phyloP scores from a whole-genome alignment of 2,888 invertebrate genomes.

The Cryptus armator region DNA sequence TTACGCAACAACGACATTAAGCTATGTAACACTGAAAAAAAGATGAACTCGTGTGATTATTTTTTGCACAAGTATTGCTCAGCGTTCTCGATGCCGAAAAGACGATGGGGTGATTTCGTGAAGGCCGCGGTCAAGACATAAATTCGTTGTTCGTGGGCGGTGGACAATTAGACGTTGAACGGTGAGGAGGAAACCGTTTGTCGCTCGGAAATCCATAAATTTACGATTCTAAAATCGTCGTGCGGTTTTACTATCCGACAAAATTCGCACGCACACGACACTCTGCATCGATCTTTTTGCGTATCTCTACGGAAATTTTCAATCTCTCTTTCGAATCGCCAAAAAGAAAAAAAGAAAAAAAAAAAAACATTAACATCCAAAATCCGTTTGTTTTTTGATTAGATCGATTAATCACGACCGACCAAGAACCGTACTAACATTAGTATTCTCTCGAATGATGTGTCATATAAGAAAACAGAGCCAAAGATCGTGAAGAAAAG shows the following conservation, averaged over 20 bases:
- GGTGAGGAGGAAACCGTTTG: slow-evolving; percentile 68
- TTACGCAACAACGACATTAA: slow-evolving; percentile 48
- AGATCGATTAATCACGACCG: slow-evolving; percentile 13
- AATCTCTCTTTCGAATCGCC: background rate
- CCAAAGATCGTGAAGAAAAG: background rate
- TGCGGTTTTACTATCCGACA: slow-evolving; percentile 64
- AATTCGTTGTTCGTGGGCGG: slow-evolving; percentile 74
- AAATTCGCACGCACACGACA: slow-evolving; percentile 56
- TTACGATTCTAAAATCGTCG: slow-evolving; percentile 78
- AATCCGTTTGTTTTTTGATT: slow-evolving; percentile 16
- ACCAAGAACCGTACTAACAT: background rate
- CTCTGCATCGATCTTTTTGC: slow-evolving; percentile 13
- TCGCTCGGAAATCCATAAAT: slow-evolving; percentile 78
- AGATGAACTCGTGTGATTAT: slow-evolving; percentile 55
- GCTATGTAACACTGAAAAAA: slow-evolving; percentile 40
- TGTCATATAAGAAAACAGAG: background rate
- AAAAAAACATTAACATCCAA: background rate
- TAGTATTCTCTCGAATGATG: background rate
- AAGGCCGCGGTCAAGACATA: slow-evolving; percentile 75
- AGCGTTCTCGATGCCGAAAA: slow-evolving; percentile 23
- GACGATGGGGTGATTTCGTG: slow-evolving; percentile 52
- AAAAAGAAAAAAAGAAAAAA: slow-evolving; percentile 14
- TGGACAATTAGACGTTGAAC: slow-evolving; percentile 75
- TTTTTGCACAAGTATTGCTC: slow-evolving; percentile 52
- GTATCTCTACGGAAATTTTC: background rate